Evolutionary conservation across 2,113 vertebrate species (phyloP), one percentile per base, ranked within the genome.

Genomic region (Corvus cornix): DNA sequence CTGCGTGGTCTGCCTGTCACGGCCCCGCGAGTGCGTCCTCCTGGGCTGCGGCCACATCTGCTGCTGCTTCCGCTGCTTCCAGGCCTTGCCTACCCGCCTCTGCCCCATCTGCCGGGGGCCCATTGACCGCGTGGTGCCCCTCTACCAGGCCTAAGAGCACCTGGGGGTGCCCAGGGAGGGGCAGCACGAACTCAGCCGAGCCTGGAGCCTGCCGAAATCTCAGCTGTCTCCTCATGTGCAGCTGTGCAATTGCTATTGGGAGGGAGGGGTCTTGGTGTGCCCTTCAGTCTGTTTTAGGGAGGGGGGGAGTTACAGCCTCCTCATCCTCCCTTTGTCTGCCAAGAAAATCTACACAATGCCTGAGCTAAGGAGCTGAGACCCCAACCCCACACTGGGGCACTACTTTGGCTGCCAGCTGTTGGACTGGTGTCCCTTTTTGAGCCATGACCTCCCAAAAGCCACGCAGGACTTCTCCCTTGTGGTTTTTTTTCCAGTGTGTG

Each of bases 31-130:
- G 88, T 99, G 98, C 2, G 98, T 98, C 37, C 94, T 99, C 46
- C 90, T 99, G 87, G 92, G 98, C 67, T 99, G 99, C 1, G 99
- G 98, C 53, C 99, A 99, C 27, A 98, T 99, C n/a, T 99, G 99
- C 97, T 99, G 98, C 96, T 99, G 99, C 96, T 97, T 98, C 88
- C 95, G 70, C 53, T 99, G 99, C 97, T 99, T 98, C 95, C 98
- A 98, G 95, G 97, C 98, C 22, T 95, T 99, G 64, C 98, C 98
- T 10, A 77, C 93, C 33, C 98, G 76, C 53, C 90, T 41, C 39
- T 99, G 99, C 87, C 99, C 99, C 87, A 98, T 99, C 63, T 99
- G 99, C 95, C 97, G 98, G 64, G 97, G 98, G 27, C 55, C 37
- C 55, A 98, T 99, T 69, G 95, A 83, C 43, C 98, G 99, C 1